Percentiles rank a stretch among this genome's conserved stretches.
Conservation (phyloP, 2,113 vertebrate species). For the Ammodytes marinus region DNA sequence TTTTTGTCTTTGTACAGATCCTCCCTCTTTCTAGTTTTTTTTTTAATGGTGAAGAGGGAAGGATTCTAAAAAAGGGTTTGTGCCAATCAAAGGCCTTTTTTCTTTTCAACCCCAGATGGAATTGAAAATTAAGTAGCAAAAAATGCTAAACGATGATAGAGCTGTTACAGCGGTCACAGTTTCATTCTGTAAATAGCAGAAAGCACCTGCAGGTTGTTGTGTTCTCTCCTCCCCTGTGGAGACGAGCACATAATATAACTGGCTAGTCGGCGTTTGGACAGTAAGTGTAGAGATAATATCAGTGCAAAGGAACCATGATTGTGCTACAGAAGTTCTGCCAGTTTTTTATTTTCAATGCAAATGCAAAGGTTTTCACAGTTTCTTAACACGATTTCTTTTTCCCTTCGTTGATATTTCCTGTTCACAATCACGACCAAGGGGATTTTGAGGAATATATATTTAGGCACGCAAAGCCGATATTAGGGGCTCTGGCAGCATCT, state of each 20-base stretch:
- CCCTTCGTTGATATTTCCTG: not conserved
- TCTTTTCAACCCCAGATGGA: constrained; percentile 4
- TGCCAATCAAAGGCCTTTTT: constrained; percentile 32
- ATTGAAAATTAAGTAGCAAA: constrained; percentile 19
- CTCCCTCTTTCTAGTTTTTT: constrained; percentile 33
- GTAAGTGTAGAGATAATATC: constrained; percentile 18
- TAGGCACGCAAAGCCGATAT: constrained; percentile 3
- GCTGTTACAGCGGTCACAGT: not conserved
- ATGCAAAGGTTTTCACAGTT: constrained; percentile 1
- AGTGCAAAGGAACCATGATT: constrained; percentile 19
- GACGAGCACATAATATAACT: constrained; percentile 22
- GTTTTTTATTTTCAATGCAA: constrained; percentile 17
- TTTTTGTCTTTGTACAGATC: constrained; percentile 47
- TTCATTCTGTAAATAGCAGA: constrained; percentile 1
- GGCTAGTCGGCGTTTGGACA: constrained; percentile 3
- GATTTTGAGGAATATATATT: constrained; percentile 8
- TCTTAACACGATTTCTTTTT: constrained; percentile 12
- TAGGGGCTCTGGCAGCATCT: not conserved
- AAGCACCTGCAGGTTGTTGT: constrained; percentile 4
- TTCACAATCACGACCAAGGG: not conserved
- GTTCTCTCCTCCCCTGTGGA: constrained; percentile 5
- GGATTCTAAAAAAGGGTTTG: constrained; percentile 20
- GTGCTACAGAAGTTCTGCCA: constrained; percentile 3
- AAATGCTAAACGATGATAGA: constrained; percentile 1
- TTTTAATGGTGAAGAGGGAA: constrained; percentile 1